Evolutionary conservation across 1,140 invertebrate species (phyloP), one percentile per base, ranked within the genome.

Genomic region (Caenorhabditis remanei): DNA sequence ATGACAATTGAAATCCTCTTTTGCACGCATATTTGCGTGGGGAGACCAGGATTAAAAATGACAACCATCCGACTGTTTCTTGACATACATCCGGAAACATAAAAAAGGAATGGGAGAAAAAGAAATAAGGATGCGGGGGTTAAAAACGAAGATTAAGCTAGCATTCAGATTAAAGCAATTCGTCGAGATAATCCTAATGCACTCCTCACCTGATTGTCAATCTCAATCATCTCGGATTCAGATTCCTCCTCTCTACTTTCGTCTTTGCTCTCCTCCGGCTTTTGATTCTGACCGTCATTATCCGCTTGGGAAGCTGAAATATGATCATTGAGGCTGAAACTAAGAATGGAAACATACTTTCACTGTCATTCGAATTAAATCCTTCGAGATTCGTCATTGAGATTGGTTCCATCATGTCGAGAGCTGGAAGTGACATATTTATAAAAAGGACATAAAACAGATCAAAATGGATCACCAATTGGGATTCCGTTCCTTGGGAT

Each of bases 301-400:
- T 79, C 71, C 19, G 13, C 2, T 79, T 79, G 46, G 11, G 71
- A 79, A 24, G 32, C 71, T 79, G 46, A 50, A 79, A 79, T 21
- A 53, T 50, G 71, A 79, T 79, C n/a, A 32, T 79, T 79, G 71
- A 79, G n/a, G 40, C 71, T 48, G 46, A 14, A 71, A 43, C 50
- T 79, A 32, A 24, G 71, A 50, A 79, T 24, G 19, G 71, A 46
- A 50, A 79, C 71, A n/a, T 53, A 79, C 71, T 79, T 79, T 79
- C 71, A 71, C 65, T 71, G 19, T 21, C 65, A 46, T 40, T 9
- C 11, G 65, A 50, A 53, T 50, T 9, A 79, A 79, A 79, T 79
- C 71, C 71, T n/a, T 79, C 71, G 3, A 79, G 46, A 79, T 79
- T 79, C 46, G 43, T 79, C 71, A 79, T 79, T 79, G 71, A 79